phyloP scores from a whole-genome alignment of 2,888 invertebrate species.

The Hemaris fuciformis region DNA sequence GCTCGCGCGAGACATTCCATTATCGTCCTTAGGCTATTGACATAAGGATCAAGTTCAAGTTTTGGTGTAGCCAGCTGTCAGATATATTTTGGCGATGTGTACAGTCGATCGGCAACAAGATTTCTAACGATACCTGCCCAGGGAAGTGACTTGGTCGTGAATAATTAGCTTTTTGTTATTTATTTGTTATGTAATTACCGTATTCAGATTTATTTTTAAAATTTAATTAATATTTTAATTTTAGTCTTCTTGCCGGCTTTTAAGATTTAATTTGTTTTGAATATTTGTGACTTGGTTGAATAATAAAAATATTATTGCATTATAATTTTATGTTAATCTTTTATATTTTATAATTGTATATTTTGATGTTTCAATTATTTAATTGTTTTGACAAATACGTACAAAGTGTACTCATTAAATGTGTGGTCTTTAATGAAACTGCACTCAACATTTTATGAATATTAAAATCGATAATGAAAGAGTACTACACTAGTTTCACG shows the following conservation, averaged over 20 bases:
- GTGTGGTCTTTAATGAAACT: too few species aligned
- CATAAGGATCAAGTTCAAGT: constrained; percentile 30
- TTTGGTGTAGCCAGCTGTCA: constrained; percentile 28
- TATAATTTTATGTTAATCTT: too few species aligned
- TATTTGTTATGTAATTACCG: constrained; percentile 26
- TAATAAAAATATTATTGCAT: too few species aligned
- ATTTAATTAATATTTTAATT: background rate
- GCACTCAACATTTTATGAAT: too few species aligned
- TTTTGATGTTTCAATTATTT: too few species aligned
- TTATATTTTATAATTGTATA: too few species aligned
- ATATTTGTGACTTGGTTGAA: too few species aligned
- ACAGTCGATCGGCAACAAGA: constrained; percentile 68
- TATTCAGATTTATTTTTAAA: background rate
- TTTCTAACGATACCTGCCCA: constrained; percentile 19
- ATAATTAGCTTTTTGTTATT: constrained; percentile 62
- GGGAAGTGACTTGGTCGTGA: constrained; percentile 55
- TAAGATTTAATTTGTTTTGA: background rate
- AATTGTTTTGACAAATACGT: too few species aligned
- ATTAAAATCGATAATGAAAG: too few species aligned
- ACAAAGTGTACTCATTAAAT: too few species aligned
- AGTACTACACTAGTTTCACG: too few species aligned
- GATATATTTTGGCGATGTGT: constrained; percentile 50
- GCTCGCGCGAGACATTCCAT: constrained; percentile 21
- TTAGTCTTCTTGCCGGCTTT: background rate
- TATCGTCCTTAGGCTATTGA: constrained; percentile 33